phyloP scores from a whole-genome alignment of 1,140 invertebrate genomes.

The Ceratina calcarata region DNA sequence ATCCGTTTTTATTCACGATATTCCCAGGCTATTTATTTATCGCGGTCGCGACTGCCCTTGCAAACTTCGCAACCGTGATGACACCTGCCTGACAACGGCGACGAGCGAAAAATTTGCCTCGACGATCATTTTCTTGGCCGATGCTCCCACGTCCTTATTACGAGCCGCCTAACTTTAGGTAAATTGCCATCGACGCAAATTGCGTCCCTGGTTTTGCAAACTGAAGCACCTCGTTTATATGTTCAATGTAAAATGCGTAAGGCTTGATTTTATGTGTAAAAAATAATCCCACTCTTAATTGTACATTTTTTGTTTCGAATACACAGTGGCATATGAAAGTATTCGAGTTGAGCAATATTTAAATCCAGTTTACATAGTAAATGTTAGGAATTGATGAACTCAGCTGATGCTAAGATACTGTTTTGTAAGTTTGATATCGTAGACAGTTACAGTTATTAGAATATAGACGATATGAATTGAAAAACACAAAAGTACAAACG shows the following conservation, averaged over 20 bases:
- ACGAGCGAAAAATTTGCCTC: constrained; percentile 38
- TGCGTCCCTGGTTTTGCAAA: neutral
- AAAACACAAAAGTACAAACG: no score
- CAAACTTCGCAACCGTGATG: constrained; percentile 55
- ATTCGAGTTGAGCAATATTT: no score
- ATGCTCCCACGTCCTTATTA: neutral
- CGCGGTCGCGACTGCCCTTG: constrained; percentile 68
- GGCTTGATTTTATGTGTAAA: no score
- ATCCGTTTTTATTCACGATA: constrained; percentile 53
- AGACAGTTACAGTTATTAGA: no score
- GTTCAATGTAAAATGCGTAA: neutral
- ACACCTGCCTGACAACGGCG: constrained; percentile 15
- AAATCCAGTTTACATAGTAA: no score
- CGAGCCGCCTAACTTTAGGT: neutral
- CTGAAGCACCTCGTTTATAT: neutral
- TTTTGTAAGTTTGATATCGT: no score
- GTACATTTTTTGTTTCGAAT: no score
- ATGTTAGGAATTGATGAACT: no score
- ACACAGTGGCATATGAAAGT: no score
- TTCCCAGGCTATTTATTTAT: constrained; percentile 68
- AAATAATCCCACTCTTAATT: no score
- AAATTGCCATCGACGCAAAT: neutral
- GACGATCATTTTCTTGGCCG: neutral
- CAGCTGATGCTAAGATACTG: no score
- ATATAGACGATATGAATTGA: no score